phyloP scores from a whole-genome alignment of 2,888 invertebrate genomes.

The Lasioglossum oenotherae region DNA sequence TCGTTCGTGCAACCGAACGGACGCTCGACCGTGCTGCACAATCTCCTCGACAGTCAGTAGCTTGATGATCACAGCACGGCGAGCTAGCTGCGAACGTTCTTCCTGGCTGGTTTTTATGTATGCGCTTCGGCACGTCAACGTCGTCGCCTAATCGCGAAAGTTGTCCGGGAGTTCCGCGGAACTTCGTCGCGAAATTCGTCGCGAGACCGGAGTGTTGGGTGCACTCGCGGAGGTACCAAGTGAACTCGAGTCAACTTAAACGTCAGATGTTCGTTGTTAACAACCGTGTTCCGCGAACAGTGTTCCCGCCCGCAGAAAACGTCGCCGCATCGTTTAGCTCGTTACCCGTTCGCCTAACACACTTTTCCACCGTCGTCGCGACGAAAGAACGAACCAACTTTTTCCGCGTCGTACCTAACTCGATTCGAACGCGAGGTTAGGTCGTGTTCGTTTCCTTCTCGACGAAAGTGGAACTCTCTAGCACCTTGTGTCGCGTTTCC shows the following conservation, averaged over 20 bases:
- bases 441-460: neutral
- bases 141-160: neutral
- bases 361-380: neutral
- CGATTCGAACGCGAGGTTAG: neutral
- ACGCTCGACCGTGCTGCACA: conserved; percentile 16
- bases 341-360: neutral
- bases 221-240: neutral
- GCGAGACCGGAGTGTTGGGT: neutral
- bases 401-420: neutral
- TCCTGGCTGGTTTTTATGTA: neutral
- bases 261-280: neutral
- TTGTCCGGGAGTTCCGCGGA: neutral
- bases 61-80: conserved; percentile 45
- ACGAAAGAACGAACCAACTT: neutral
- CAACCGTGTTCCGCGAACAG: neutral
- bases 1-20: neutral
- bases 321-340: neutral
- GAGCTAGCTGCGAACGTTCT: neutral
- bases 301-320: neutral
- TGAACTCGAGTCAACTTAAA: neutral
- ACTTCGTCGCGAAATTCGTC: neutral
- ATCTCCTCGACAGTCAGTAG: conserved; percentile 50
- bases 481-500: conserved; percentile 18
- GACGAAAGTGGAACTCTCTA: neutral
- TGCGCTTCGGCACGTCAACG: neutral